Percentiles rank a stretch among this genome's conserved stretches.
Evolutionary conservation across 1,140 invertebrate genomes (phyloP).

Genomic region (Dendrolimus punctatus): DNA sequence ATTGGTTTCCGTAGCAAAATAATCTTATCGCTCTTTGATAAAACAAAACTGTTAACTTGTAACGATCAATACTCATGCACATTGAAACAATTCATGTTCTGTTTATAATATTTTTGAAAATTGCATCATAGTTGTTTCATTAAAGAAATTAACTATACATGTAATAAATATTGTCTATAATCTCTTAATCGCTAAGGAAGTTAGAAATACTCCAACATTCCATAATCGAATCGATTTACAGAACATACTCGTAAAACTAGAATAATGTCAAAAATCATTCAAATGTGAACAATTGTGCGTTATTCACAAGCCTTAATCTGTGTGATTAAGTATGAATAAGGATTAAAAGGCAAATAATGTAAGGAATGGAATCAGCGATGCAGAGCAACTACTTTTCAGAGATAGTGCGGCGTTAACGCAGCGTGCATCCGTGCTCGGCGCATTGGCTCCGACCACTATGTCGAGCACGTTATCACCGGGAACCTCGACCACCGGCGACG

Average conservation of each 20-base stretch:
- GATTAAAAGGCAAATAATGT: constrained; percentile 25
- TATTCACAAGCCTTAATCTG: not conserved
- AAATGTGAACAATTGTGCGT: not conserved
- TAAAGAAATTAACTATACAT: too few species aligned
- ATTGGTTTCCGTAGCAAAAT: constrained; percentile 37
- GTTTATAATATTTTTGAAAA: too few species aligned
- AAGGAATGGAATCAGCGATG: constrained; percentile 46
- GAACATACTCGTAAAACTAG: too few species aligned
- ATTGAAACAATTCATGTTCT: constrained; percentile 21
- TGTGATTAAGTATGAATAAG: constrained; percentile 1
- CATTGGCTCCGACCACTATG: constrained; percentile 29
- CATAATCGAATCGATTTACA: too few species aligned
- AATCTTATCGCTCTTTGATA: constrained; percentile 64
- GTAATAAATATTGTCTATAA: too few species aligned
- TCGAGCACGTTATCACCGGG: constrained; percentile 42
- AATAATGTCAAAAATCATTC: not conserved
- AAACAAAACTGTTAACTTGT: constrained; percentile 33
- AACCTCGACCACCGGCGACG: constrained; percentile 44
- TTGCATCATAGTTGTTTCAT: too few species aligned
- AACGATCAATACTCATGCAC: constrained; percentile 39
- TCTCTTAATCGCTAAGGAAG: too few species aligned
- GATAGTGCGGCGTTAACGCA: constrained; percentile 39
- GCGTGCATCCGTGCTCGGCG: constrained; percentile 43
- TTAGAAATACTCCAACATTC: too few species aligned
- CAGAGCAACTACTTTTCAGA: constrained; percentile 26